These are phyloP conservation scores for Sylvilagus floridanus DNA, from an alignment of 2,797 vertebrate genomes.

Conservation along the genomic window DNA sequence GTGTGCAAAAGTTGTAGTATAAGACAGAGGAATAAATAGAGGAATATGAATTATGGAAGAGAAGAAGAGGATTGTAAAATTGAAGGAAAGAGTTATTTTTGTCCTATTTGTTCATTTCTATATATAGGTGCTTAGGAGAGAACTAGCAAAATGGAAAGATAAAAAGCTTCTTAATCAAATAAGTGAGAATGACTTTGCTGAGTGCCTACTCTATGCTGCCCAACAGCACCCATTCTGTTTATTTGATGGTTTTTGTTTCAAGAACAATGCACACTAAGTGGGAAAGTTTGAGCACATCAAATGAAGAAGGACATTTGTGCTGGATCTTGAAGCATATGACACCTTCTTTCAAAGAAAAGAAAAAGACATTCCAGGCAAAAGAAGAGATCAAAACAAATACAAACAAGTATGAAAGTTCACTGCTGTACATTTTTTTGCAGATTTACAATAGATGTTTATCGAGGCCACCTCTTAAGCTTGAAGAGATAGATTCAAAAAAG, in stretches of 20 bases:
- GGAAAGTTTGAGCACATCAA: background rate
- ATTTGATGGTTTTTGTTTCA: constrained; percentile 1
- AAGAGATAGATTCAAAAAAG: background rate
- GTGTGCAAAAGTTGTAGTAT: background rate
- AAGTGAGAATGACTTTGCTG: background rate
- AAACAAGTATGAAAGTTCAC: background rate
- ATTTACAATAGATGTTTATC: background rate
- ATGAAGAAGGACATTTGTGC: background rate
- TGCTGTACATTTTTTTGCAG: background rate
- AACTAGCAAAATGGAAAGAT: background rate
- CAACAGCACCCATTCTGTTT: background rate
- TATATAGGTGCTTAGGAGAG: background rate
- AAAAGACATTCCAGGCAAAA: background rate
- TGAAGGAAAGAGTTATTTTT: constrained; percentile 11
- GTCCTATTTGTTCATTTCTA: background rate
- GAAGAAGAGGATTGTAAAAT: background rate
- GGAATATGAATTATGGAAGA: background rate
- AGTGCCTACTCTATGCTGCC: background rate
- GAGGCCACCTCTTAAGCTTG: background rate
- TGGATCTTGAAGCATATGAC: background rate
- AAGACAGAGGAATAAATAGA: background rate
- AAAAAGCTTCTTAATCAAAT: background rate
- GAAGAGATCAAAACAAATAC: background rate
- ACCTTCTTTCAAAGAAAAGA: background rate
- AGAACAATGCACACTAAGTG: background rate